Base-by-base conservation (phyloP, 1,140 invertebrate genomes). In the Pachyrhynchus sulphureomaculatus region DNA sequence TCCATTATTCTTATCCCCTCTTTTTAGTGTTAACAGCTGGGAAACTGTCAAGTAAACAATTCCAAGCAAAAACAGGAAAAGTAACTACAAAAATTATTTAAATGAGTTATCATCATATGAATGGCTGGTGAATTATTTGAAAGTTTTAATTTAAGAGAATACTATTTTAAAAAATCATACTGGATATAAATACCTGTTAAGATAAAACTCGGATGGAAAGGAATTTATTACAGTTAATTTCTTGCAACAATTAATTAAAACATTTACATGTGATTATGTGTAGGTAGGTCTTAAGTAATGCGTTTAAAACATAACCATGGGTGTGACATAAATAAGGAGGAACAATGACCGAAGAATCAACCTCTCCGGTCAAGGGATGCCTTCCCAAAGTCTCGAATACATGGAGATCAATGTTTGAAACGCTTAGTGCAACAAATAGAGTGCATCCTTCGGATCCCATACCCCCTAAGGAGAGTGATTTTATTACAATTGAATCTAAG, bases 391-490 rank as follows among this genome's bases (percentile, higher is more conserved):
- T 70, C n/a, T 29, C 68, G 24, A 37, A 63, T 55, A 64, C 65
- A 18, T 73, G 66, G 62, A 44, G 65, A 55, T 18, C 61, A 13
- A 58, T 68, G 29, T 59, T 68, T 34, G 64, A 67, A n/a, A 56
- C 64, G 10, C 59, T 74, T 12, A 73, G 61, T 41, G 53, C 66
- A 41, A 56, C 55, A 32, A 68, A 72, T 48, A 47, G 65, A 12
- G 53, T 76, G 1, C 63, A 74, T 67, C 74, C 74, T 2, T 58
- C 62, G 12, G 66, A 70, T 48, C 68, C 68, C 15, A 41, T 67
- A 0, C 64, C 65, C 2, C 64, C 72, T 9, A 64, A 67, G 41
- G 44, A 73, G 44, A 73, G 67, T 58, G 72, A 75, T 54, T 75
- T 73, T 55, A 58, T 76, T 57, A 37, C 57, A 13, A 64, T 75